phyloP scores from a whole-genome alignment of 2,888 invertebrate genomes.

The Nowickia ferox region DNA sequence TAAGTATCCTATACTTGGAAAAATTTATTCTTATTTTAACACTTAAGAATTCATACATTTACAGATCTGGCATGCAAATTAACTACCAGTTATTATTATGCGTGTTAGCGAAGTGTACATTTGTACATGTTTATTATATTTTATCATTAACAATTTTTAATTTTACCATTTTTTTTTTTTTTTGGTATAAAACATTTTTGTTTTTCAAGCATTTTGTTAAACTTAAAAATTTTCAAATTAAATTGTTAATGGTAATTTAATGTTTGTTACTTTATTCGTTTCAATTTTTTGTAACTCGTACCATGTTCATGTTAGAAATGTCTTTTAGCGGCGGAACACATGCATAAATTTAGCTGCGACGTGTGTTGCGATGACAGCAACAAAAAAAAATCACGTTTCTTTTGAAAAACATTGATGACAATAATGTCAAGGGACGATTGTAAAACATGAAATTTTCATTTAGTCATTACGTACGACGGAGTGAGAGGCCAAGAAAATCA shows the following conservation, averaged over 20 bases:
- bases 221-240: conserved; percentile 49
- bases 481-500: not conserved
- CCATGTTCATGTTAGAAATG: conserved; percentile 67
- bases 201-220: conserved; percentile 40
- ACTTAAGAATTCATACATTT: not conserved
- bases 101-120: conserved; percentile 27
- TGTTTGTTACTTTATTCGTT: conserved; percentile 36
- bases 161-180: not conserved
- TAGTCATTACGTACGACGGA: not conserved
- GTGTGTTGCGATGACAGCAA: not conserved
- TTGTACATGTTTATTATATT: conserved; percentile 16
- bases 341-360: conserved; percentile 53
- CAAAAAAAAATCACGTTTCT: conserved; percentile 56
- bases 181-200: too few relatives aligned
- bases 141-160: conserved; percentile 26
- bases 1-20: too few relatives aligned
- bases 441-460: conserved; percentile 41
- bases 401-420: not conserved
- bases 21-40: too few relatives aligned
- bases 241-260: conserved; percentile 65
- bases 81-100: not conserved
- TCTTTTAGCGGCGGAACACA: conserved; percentile 61
- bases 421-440: conserved; percentile 15
- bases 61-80: not conserved
- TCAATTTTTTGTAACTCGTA: conserved; percentile 23